These are phyloP conservation scores for Aethes cnicana DNA, from an alignment of 2,888 invertebrate genomes.

Conservation along the genomic window DNA sequence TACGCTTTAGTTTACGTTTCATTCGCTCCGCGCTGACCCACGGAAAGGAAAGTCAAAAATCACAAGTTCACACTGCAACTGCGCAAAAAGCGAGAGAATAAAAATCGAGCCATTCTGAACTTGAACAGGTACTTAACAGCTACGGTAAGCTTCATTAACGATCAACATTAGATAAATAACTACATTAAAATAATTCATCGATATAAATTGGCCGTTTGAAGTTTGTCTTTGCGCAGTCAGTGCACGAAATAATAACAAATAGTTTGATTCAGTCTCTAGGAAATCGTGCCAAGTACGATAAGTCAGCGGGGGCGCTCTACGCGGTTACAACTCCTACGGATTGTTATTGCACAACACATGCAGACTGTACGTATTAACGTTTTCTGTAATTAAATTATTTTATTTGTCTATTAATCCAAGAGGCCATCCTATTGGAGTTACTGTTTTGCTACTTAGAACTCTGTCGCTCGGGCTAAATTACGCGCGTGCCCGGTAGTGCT, in stretches of 20 bases:
- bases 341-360: slow-evolving; percentile 79
- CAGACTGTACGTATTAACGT: slow-evolving; percentile 75
- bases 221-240: slow-evolving; percentile 39
- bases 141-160: too few species aligned
- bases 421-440: slow-evolving; percentile 48
- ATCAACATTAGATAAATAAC: too few species aligned
- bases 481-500: slow-evolving; percentile 36
- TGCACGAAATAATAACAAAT: slow-evolving; percentile 41
- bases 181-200: too few species aligned
- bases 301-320: slow-evolving; percentile 71
- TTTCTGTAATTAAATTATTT: slow-evolving; percentile 40
- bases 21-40: slow-evolving; percentile 67
- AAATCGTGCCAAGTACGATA: slow-evolving; percentile 47
- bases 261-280: slow-evolving; percentile 60
- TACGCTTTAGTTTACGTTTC: slow-evolving; percentile 65
- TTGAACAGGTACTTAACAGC: too few species aligned
- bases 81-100: not conserved
- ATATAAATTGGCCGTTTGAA: not conserved
- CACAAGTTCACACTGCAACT: slow-evolving; percentile 36
- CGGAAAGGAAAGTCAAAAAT: slow-evolving; percentile 45
- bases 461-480: slow-evolving; percentile 44
- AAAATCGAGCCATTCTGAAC: not conserved
- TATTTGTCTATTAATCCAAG: slow-evolving; percentile 47
- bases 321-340: slow-evolving; percentile 59
- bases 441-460: slow-evolving; percentile 48